phyloP scores from a whole-genome alignment of 2,113 vertebrate genomes.

The Strix aluco region DNA sequence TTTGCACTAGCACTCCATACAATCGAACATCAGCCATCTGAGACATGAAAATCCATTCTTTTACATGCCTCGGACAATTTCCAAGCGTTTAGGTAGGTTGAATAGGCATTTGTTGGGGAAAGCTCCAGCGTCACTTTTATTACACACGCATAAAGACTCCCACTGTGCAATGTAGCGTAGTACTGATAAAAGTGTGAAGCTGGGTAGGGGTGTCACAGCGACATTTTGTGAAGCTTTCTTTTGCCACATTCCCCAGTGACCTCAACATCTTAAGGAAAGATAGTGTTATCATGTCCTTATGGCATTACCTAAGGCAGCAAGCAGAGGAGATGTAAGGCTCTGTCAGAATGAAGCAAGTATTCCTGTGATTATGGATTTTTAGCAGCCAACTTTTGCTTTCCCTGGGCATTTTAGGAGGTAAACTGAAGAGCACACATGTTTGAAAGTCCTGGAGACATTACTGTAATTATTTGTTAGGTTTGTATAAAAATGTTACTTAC shows the following conservation, averaged over 20 bases:
- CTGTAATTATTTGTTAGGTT: not conserved
- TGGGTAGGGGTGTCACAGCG: not conserved
- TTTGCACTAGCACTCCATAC: not conserved
- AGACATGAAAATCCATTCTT: not conserved
- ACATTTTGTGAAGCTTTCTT: not conserved
- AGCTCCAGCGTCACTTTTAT: not conserved
- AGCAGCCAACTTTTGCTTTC: not conserved
- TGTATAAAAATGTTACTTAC: not conserved
- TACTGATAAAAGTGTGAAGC: not conserved
- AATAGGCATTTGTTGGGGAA: not conserved
- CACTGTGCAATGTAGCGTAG: not conserved
- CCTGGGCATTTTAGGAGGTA: not conserved
- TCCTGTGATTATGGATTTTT: not conserved
- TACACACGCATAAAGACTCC: not conserved
- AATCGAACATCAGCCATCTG: not conserved
- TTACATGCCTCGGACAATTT: not conserved
- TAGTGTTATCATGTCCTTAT: not conserved
- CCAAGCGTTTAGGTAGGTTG: not conserved
- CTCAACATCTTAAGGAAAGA: not conserved
- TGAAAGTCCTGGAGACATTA: not conserved
- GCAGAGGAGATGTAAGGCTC: not conserved
- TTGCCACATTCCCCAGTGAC: not conserved
- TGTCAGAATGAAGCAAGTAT: not conserved
- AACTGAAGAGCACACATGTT: not conserved
- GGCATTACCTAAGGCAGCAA: not conserved